Percentiles rank a stretch among this genome's conserved stretches.
Evolutionary conservation across 2,888 invertebrate genomes (phyloP).

Genomic region (Nycteola revayana): DNA sequence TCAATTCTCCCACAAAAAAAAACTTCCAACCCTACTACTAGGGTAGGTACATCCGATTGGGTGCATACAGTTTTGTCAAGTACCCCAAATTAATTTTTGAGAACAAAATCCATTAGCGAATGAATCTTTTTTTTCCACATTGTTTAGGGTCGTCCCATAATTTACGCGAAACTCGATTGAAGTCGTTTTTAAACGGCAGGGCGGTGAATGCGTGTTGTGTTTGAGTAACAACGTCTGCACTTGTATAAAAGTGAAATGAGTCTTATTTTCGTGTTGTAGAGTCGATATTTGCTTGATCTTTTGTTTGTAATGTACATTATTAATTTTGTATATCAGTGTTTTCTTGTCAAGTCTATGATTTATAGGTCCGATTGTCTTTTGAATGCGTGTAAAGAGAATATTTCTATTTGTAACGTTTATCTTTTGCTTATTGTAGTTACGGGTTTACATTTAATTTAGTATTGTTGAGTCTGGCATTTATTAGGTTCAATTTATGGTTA

Average conservation of each 20-base stretch:
- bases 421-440: slow-evolving; percentile 61
- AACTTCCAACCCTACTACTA: slow-evolving; percentile 35
- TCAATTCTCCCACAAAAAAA: slow-evolving; percentile 35
- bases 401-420: slow-evolving; percentile 66
- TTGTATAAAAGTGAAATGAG: too few species aligned
- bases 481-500: slow-evolving; percentile 58
- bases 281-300: slow-evolving; percentile 28
- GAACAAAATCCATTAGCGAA: slow-evolving; percentile 80
- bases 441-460: slow-evolving; percentile 73
- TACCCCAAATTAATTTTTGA: slow-evolving; percentile 80
- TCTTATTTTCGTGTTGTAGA: slow-evolving; percentile 10
- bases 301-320: slow-evolving; percentile 8
- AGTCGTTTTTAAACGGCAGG: slow-evolving; percentile 73
- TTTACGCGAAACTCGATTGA: slow-evolving; percentile 76
- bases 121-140: slow-evolving; percentile 69
- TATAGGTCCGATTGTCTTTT: slow-evolving; percentile 74
- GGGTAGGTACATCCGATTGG: slow-evolving; percentile 63
- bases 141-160: slow-evolving; percentile 78
- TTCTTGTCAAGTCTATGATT: slow-evolving; percentile 79
- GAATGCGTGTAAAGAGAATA: slow-evolving; percentile 75
- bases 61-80: slow-evolving; percentile 73
- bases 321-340: slow-evolving; percentile 51
- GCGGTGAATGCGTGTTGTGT: slow-evolving; percentile 60
- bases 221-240: slow-evolving; percentile 3
- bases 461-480: slow-evolving; percentile 70